These are phyloP conservation scores for Trichogramma dendrolimi DNA, from an alignment of 2,888 invertebrate species.

Conservation along the genomic window DNA sequence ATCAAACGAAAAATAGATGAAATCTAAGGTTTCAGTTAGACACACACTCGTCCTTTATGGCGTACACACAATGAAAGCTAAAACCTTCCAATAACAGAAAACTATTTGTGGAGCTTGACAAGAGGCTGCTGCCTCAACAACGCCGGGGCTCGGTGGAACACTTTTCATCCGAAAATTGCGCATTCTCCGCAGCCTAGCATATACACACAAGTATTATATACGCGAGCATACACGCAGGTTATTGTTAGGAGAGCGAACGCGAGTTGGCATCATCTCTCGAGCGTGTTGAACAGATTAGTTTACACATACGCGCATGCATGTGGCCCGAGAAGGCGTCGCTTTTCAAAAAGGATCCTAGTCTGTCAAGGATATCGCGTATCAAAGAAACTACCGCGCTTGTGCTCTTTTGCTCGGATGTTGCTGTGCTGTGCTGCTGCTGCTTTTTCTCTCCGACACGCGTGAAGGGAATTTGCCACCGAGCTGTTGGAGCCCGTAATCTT, in stretches of 20 bases:
- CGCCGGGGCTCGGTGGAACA: not conserved
- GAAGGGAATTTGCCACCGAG: not conserved
- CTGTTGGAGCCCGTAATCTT: not conserved
- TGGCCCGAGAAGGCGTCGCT: slow-evolving; percentile 11
- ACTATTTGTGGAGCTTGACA: too few relatives aligned
- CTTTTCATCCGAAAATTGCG: slow-evolving; percentile 18
- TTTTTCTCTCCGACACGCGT: not conserved
- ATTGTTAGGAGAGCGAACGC: too few relatives aligned
- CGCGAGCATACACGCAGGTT: too few relatives aligned
- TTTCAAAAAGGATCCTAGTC: slow-evolving; percentile 14
- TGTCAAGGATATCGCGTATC: slow-evolving; percentile 26
- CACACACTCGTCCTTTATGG: too few relatives aligned
- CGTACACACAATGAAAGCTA: too few relatives aligned
- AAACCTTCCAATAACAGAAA: too few relatives aligned
- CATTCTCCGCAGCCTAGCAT: not conserved
- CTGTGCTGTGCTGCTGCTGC: not conserved
- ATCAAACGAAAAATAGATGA: too few relatives aligned
- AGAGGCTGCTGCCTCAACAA: too few relatives aligned
- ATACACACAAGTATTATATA: too few relatives aligned
- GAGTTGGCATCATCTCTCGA: not conserved
- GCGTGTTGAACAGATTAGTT: slow-evolving; percentile 23
- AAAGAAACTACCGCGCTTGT: slow-evolving; percentile 17
- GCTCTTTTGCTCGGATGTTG: not conserved
- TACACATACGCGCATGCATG: slow-evolving; percentile 5
- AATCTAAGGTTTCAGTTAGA: too few relatives aligned